A percentile compares a stretch with the other conserved stretches of the same genome.
Conservation (phyloP, 2,888 invertebrate species). For the Troides aeacus region DNA sequence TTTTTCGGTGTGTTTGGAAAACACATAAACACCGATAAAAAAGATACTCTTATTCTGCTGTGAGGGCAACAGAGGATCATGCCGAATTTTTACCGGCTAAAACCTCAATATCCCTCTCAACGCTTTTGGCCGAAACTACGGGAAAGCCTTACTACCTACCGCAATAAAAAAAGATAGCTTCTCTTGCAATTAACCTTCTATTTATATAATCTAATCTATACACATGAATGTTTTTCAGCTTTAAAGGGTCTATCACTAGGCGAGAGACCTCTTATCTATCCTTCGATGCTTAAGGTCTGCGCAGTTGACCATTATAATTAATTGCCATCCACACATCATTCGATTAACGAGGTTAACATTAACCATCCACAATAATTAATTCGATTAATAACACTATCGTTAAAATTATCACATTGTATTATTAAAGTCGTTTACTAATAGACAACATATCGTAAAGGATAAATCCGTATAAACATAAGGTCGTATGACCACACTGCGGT, state of each 20-base stretch:
- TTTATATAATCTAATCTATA: too few species aligned
- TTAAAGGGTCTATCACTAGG: not conserved
- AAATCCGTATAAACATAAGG: slow-evolving; percentile 10
- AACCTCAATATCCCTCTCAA: too few species aligned
- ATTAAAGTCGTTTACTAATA: slow-evolving; percentile 11
- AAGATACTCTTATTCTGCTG: too few species aligned
- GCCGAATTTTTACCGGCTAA: too few species aligned
- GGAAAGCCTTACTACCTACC: too few species aligned
- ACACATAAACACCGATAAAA: too few species aligned
- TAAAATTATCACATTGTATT: slow-evolving; percentile 7
- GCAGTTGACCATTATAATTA: not conserved
- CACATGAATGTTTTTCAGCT: not conserved
- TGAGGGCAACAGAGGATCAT: too few species aligned
- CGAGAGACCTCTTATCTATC: not conserved
- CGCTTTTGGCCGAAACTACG: too few species aligned
- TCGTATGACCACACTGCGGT: slow-evolving; percentile 18
- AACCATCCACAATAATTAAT: not conserved
- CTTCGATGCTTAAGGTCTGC: not conserved
- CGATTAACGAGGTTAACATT: not conserved
- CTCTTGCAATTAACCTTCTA: too few species aligned
- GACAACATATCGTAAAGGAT: slow-evolving; percentile 18
- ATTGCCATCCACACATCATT: not conserved
- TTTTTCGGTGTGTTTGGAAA: too few species aligned
- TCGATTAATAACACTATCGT: not conserved
- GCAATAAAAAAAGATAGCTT: too few species aligned